Base-by-base conservation (phyloP, 2,113 vertebrate species). In the Pangasianodon gigas region DNA sequence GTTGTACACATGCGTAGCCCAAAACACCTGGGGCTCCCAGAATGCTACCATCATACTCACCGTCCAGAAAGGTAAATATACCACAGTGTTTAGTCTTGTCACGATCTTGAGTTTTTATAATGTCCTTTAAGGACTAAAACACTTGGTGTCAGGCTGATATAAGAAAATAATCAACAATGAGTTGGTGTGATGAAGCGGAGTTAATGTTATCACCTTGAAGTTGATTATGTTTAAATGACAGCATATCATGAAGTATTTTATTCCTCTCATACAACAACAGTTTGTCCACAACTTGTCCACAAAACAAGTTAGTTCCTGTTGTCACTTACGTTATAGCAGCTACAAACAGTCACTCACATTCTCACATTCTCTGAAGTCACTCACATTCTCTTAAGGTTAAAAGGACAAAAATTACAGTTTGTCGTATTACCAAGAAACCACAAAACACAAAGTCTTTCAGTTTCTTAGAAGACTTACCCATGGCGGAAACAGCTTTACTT, bases 21-120 rank as follows among this genome's bases (percentile, higher is more conserved):
- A 60, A 24, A 95, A 95, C 92, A 87, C 2, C 83, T 93, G 94
- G 24, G 95, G 94, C n/a, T 94, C 92, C 46, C 91, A 95, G 91
- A 91, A 71, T 3, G 11, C 1, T 32, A 86, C 46, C 3, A 0
- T 93, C 1, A 90, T 2, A 0, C 60, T 94, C 62, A 67, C 0
- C 26, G 16, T 88, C 75, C 87, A 37, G 26, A 51, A 88, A 48
- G 87, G 87, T 88, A 62, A 62, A 24, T 4, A 81, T 0, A 8
- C 2, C 52, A 58, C n/a, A 37, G 32, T 3, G 11, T 19, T 51
- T 52, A 32, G 3, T 19, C 48, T 69, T 48, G 16, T 21, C 19
- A 46, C 4, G 18, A 19, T 83, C 52, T 58, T 19, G 32, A 41
- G 4, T 41, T 41, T 84, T 60, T 24, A 21, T 0, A 24, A 46